These are phyloP conservation scores for Marmota monax DNA, from an alignment of 2,113 vertebrate species.

Conservation along the genomic window DNA sequence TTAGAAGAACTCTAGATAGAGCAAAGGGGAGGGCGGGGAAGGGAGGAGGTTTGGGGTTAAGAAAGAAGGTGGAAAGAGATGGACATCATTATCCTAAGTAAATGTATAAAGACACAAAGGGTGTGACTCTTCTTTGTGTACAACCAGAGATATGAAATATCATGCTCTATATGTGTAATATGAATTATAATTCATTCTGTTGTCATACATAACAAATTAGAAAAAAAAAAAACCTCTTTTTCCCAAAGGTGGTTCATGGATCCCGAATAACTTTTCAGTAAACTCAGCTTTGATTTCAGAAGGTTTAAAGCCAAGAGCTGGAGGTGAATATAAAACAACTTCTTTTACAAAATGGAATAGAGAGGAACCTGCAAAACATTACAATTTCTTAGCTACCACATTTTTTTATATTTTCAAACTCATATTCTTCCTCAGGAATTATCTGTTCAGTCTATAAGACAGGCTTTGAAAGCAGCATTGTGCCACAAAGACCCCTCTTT, in stretches of 20 bases:
- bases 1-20: no score
- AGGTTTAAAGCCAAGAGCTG: conserved; percentile 35
- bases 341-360: not conserved
- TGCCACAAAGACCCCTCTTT: not conserved
- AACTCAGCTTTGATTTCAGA: conserved; percentile 1
- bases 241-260: not conserved
- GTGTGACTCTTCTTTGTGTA: no score
- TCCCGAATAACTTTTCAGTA: not conserved
- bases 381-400: not conserved
- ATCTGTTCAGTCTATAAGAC: not conserved
- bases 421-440: not conserved
- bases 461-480: not conserved
- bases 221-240: not conserved
- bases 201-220: no score
- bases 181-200: no score
- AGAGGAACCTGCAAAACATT: not conserved
- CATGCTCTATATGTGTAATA: no score
- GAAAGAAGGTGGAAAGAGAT: no score
- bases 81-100: no score
- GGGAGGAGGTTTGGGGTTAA: no score
- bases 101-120: no score
- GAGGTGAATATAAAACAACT: conserved; percentile 19
- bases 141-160: no score
- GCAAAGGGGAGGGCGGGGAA: no score
- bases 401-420: conserved; percentile 17